Conservation (phyloP, 2,113 vertebrate species). For the Conger conger region DNA sequence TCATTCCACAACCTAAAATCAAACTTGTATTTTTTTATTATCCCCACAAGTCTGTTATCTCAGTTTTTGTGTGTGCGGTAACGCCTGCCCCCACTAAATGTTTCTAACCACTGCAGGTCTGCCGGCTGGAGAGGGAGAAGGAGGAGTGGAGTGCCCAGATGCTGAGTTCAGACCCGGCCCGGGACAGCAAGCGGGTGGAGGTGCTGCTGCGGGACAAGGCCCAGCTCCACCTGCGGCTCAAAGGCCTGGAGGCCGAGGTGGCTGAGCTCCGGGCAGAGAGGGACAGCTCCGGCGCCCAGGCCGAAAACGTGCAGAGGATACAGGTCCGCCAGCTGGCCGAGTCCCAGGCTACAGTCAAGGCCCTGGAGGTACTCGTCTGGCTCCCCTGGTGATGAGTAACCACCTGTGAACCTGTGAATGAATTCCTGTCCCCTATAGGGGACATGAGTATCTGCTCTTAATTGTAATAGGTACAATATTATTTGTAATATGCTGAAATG, state of each 20-base stretch:
- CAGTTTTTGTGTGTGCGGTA: constrained; percentile 11
- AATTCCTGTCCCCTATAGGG: no score
- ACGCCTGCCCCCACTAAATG: neutral
- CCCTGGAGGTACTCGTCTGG: constrained; percentile 77
- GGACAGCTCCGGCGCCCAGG: constrained; percentile 80
- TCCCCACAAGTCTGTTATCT: neutral
- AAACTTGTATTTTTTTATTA: neutral
- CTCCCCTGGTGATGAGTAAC: no score
- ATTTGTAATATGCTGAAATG: no score
- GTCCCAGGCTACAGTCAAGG: constrained; percentile 77
- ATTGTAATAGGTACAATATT: no score
- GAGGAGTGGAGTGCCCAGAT: constrained; percentile 79
- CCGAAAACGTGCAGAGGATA: constrained; percentile 84
- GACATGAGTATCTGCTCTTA: no score
- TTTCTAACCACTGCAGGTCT: constrained; percentile 45
- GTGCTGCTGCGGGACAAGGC: constrained; percentile 81
- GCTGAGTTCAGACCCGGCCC: constrained; percentile 69
- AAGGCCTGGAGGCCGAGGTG: constrained; percentile 82
- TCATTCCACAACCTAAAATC: neutral
- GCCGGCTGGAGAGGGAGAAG: constrained; percentile 81
- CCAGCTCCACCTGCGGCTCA: constrained; percentile 80
- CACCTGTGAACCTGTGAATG: no score
- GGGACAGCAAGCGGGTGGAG: constrained; percentile 79
- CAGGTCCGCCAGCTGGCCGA: constrained; percentile 86
- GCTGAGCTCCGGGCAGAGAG: constrained; percentile 84